Conservation (phyloP, 2,888 invertebrate species). For the Drosophila meridiana region DNA sequence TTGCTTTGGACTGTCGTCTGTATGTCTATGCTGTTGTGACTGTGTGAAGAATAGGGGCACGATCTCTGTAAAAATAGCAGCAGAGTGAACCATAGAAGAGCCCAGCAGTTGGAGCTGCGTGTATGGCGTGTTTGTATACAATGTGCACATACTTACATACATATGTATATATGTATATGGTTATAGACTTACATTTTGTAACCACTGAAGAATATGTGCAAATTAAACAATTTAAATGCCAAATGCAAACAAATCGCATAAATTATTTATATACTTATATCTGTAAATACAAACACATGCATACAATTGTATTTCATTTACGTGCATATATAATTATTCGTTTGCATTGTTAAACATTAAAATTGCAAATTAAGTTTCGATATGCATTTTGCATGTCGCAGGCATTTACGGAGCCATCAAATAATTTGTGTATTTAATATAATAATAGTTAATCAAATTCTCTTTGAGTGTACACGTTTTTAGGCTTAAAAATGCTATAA, state of each 20-base stretch:
- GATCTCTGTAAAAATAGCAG: slow-evolving; percentile 40
- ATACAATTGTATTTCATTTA: background rate
- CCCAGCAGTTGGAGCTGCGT: background rate
- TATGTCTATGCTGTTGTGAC: background rate
- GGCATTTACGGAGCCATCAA: slow-evolving; percentile 3
- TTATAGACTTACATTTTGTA: background rate
- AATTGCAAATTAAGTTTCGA: slow-evolving; percentile 9
- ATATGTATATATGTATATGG: background rate
- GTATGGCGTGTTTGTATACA: background rate
- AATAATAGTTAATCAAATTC: background rate
- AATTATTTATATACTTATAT: slow-evolving; percentile 9
- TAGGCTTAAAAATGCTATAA: background rate
- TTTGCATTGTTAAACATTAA: slow-evolving; percentile 10
- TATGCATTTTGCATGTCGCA: slow-evolving; percentile 16
- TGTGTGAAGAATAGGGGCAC: slow-evolving; percentile 24
- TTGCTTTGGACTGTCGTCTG: slow-evolving; percentile 28
- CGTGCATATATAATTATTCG: slow-evolving; percentile 6
- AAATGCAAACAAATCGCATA: slow-evolving; percentile 17
- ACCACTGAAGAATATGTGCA: background rate
- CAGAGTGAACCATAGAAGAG: slow-evolving; percentile 17
- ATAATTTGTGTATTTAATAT: background rate
- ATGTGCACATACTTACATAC: background rate
- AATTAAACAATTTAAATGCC: slow-evolving; percentile 9
- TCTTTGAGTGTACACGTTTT: background rate
- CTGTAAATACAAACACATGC: background rate